Evolutionary conservation across 2,888 invertebrate species (phyloP).

Genomic region (Lasius fuliginosus): DNA sequence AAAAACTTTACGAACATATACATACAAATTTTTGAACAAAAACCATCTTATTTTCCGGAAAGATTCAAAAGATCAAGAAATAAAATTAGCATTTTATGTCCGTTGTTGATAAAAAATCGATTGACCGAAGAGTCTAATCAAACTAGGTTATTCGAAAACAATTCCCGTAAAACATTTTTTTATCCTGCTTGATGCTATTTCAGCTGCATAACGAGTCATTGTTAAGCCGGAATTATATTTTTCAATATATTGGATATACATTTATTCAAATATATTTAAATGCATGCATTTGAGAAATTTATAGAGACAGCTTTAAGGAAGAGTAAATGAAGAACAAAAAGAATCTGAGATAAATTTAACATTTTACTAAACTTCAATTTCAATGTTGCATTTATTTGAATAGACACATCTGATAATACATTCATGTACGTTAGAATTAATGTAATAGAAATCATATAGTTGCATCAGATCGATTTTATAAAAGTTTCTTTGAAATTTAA

Average conservation of each 20-base stretch:
- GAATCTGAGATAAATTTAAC: background rate
- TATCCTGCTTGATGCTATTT: background rate
- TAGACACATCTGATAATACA: background rate
- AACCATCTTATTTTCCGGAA: background rate
- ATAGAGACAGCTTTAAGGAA: background rate
- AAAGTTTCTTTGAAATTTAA: background rate
- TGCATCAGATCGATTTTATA: background rate
- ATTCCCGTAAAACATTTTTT: slow-evolving; percentile 57
- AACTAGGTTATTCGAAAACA: slow-evolving; percentile 31
- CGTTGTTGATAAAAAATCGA: slow-evolving; percentile 49
- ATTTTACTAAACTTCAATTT: slow-evolving; percentile 12
- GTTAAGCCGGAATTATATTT: slow-evolving; percentile 22
- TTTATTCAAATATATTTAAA: background rate
- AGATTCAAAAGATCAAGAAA: background rate
- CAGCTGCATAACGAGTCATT: background rate
- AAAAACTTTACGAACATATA: background rate
- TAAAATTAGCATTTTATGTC: slow-evolving; percentile 54
- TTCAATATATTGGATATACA: slow-evolving; percentile 1
- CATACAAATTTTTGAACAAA: background rate
- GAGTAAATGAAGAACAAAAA: background rate
- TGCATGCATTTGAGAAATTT: background rate
- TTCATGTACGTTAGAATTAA: background rate
- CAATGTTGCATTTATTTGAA: background rate
- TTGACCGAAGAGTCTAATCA: slow-evolving; percentile 58
- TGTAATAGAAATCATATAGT: background rate